phyloP scores from a whole-genome alignment of 2,797 vertebrate genomes.

The Melanotaenia maccullochi region DNA sequence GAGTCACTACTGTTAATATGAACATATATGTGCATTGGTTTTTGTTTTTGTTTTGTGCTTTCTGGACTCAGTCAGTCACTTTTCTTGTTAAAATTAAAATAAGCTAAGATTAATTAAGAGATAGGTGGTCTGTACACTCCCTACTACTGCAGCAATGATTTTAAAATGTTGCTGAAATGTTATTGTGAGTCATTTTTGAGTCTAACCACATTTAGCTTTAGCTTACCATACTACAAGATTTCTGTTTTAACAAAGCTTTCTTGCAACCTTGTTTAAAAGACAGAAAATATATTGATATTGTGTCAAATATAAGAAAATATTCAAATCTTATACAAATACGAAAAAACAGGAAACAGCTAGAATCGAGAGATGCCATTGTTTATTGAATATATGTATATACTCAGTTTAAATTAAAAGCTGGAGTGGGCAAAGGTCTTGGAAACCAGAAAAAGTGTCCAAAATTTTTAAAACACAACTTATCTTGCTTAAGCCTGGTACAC shows the following conservation, averaged over 20 bases:
- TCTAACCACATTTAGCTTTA: conserved; percentile 4
- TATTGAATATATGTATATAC: not conserved
- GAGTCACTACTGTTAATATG: conserved; percentile 7
- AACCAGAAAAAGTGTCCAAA: too few species aligned
- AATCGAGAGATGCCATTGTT: not conserved
- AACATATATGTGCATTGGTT: conserved; percentile 2
- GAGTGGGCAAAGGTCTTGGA: too few species aligned
- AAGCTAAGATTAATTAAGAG: conserved; percentile 6
- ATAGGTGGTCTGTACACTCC: not conserved
- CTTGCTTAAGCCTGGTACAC: too few species aligned
- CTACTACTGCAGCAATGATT: not conserved
- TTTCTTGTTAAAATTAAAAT: conserved; percentile 17
- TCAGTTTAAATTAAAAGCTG: not conserved
- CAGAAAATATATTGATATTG: too few species aligned
- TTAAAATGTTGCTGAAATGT: not conserved
- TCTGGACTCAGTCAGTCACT: conserved; percentile 11
- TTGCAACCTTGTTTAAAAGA: not conserved
- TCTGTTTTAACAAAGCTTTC: too few species aligned
- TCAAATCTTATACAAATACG: not conserved
- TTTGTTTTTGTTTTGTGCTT: conserved; percentile 25
- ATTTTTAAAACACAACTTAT: too few species aligned
- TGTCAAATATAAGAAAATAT: not conserved
- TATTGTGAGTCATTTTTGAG: not conserved
- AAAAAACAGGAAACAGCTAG: not conserved
- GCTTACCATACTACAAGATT: not conserved